A percentile compares a stretch with the other conserved stretches of the same genome.
These are phyloP conservation scores for Atta colombica DNA, from an alignment of 1,140 invertebrate species.

Conservation along the genomic window DNA sequence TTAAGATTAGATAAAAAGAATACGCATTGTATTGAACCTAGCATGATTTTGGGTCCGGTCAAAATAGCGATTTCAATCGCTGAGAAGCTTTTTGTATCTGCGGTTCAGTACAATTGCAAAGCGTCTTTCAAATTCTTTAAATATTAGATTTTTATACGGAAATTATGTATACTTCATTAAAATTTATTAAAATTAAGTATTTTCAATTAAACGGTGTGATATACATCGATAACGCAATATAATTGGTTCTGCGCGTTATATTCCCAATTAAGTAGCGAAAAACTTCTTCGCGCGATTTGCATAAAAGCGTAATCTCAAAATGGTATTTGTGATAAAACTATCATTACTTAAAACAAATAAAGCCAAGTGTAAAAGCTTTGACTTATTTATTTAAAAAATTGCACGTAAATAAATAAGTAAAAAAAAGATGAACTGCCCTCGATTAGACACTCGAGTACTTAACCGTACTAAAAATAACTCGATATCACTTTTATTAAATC, in stretches of 20 bases:
- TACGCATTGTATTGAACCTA: not conserved
- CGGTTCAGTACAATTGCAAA: not conserved
- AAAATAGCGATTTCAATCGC: conserved; percentile 8
- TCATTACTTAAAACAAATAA: conserved; percentile 45
- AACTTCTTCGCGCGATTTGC: conserved; percentile 21
- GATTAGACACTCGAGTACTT: conserved; percentile 15
- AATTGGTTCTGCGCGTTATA: not conserved
- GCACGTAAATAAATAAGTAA: conserved; percentile 34
- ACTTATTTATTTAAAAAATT: conserved; percentile 23
- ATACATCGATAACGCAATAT: conserved; percentile 1
- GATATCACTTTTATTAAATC: not conserved
- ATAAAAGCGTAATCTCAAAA: conserved; percentile 60
- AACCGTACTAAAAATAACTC: conserved; percentile 27
- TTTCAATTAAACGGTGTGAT: not conserved
- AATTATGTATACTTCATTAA: not conserved
- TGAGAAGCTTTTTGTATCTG: conserved; percentile 26
- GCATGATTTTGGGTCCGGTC: not conserved
- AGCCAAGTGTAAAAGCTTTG: conserved; percentile 44
- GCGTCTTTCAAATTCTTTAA: not conserved
- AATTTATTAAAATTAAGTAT: not conserved
- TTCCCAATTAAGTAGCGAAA: not conserved
- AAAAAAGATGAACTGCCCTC: conserved; percentile 12
- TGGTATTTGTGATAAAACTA: conserved; percentile 50
- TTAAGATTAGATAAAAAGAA: conserved; percentile 36
- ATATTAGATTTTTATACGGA: not conserved